Base-by-base conservation (phyloP, 2,113 vertebrate genomes). In the Mus pahari region DNA sequence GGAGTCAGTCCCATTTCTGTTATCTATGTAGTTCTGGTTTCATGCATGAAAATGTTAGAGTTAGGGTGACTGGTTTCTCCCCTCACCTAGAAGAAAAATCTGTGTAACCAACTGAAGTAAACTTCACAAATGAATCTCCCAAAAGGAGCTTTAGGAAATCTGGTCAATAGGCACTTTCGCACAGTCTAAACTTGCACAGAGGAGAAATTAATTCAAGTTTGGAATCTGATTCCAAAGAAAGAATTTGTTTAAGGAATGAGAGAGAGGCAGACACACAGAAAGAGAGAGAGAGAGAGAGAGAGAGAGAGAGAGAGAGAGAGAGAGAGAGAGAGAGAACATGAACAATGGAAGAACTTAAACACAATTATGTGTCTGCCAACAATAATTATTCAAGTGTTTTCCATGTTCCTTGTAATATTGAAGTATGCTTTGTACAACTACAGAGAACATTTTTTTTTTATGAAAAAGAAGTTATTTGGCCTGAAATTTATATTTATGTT, bases 401-500 rank as follows among this genome's bases (percentile, higher is more conserved):
- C 96, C 79, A 5, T 73, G 71, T 90, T 96, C 84, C 64, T 93
- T 90, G n/a, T 93, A 58, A 90, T 96, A 87, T 93, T 74, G 66
- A 95, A 96, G 31, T 81, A 50, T 82, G 81, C 60, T 90, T 92
- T 94, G 81, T 66, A 73, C 73, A 96, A 77, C 75, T 73, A 39
- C 10, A 75, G 84, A 92, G 84, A 93, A 7, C 14, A 89, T 88
- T 92, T 70, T 79, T 53, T 16, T 36, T 62, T 14, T 19, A 16
- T 83, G 58, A 45, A 84, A 84, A 60, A 68, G 91, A 86, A 89
- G 71, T 90, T 97, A 93, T 91, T 94, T 95, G 71, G 48, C 71
- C 60, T 95, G 77, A 60, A 95, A 91, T 95, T 96, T 96, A 86
- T 71, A 87, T 96, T 92, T 96, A 58, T 87, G 36, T 83, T 86